Percentiles rank a stretch among this genome's conserved stretches.
These are phyloP conservation scores for Heliornis fulica DNA, from an alignment of 2,113 vertebrate genomes.

Conservation along the genomic window DNA sequence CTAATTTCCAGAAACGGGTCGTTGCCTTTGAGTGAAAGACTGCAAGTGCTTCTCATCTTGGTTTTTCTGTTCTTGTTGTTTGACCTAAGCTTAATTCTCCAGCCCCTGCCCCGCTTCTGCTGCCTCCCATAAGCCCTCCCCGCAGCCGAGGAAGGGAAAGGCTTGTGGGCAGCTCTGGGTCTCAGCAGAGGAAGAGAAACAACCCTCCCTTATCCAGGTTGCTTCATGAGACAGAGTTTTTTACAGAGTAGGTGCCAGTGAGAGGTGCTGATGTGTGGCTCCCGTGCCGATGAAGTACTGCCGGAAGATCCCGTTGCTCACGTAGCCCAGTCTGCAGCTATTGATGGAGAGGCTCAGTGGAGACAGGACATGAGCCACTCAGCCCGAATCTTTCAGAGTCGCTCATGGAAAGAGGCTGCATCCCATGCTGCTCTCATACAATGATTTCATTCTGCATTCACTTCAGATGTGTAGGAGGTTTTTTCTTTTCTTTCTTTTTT, in stretches of 20 bases:
- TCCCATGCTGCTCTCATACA: background rate
- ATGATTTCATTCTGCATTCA: conserved; percentile 35
- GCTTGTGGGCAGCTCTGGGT: background rate
- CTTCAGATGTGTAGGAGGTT: background rate
- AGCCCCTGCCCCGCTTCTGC: background rate
- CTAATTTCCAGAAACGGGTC: conserved; percentile 35
- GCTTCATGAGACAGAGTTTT: background rate
- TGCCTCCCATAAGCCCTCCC: background rate
- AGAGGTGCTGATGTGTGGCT: background rate
- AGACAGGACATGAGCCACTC: background rate
- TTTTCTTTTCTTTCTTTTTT: background rate
- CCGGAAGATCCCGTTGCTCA: background rate
- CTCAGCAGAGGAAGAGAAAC: background rate
- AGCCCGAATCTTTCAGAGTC: background rate
- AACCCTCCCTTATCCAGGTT: background rate
- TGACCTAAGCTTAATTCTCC: background rate
- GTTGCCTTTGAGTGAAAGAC: conserved; percentile 7
- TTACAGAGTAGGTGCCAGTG: background rate
- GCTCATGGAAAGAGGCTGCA: background rate
- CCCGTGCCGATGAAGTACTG: background rate
- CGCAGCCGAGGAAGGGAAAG: background rate
- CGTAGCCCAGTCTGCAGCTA: background rate
- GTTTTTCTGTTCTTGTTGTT: background rate
- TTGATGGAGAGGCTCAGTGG: background rate
- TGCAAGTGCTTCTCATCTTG: background rate